Percentiles rank a stretch among this genome's conserved stretches.
Conservation (phyloP, 1,140 invertebrate genomes). For the Papilio polyxenes region DNA sequence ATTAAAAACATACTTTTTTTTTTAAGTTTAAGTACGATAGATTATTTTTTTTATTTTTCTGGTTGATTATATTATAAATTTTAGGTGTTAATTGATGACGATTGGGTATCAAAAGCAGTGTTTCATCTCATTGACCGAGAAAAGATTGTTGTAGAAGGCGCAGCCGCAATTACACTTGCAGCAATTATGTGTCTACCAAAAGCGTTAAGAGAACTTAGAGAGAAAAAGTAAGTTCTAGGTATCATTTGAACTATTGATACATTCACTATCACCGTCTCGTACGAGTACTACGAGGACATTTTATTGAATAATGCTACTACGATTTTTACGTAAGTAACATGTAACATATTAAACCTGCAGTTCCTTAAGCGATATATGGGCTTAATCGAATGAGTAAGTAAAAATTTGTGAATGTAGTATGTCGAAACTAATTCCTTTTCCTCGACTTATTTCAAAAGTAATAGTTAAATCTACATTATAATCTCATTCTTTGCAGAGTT, state of each 20-base stretch:
- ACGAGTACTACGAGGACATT: not conserved
- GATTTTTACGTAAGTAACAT: too few relatives aligned
- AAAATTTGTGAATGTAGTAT: too few relatives aligned
- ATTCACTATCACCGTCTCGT: not conserved
- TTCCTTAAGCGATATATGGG: not conserved
- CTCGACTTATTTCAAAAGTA: not conserved
- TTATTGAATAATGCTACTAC: not conserved
- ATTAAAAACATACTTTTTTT: too few relatives aligned
- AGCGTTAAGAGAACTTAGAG: slow-evolving; percentile 82
- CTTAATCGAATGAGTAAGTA: too few relatives aligned
- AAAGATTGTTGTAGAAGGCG: slow-evolving; percentile 86
- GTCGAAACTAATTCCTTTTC: too few relatives aligned
- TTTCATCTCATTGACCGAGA: slow-evolving; percentile 84
- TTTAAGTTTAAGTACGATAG: too few relatives aligned
- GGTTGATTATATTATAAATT: not conserved
- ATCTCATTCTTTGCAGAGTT: slow-evolving; percentile 75
- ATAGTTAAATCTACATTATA: slow-evolving; percentile 5
- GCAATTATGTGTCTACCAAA: slow-evolving; percentile 85
- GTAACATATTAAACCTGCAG: too few relatives aligned
- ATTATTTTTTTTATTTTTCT: too few relatives aligned
- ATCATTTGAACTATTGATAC: not conserved
- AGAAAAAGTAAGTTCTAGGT: slow-evolving; percentile 81
- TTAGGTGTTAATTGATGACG: slow-evolving; percentile 75
- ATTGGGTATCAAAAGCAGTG: slow-evolving; percentile 84
- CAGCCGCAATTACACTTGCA: slow-evolving; percentile 84